Evolutionary conservation across 2,113 vertebrate genomes (phyloP).

Genomic region (Odobenus rosmarus): DNA sequence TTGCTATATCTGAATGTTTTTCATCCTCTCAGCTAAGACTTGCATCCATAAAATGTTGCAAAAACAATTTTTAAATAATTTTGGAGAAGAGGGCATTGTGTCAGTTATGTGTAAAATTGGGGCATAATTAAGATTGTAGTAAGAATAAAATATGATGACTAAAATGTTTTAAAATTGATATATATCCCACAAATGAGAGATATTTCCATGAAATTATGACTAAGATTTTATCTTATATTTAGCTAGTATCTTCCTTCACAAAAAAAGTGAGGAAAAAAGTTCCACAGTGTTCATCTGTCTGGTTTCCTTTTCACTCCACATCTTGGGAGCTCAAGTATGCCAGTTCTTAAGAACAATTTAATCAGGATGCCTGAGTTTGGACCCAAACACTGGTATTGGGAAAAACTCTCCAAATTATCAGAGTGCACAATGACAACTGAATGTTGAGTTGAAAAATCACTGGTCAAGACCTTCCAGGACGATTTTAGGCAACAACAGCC

Average conservation of each 20-base stretch:
- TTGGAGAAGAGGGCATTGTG: neutral
- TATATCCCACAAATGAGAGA: neutral
- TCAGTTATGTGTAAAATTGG: neutral
- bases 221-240: neutral
- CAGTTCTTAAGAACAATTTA: neutral
- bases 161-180: constrained; percentile 1
- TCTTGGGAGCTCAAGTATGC: neutral
- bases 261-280: too few species aligned
- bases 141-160: neutral
- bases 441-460: neutral
- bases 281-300: neutral
- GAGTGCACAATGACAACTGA: neutral
- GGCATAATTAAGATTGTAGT: neutral
- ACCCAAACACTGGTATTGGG: neutral
- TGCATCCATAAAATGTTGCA: neutral
- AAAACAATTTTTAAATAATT: neutral
- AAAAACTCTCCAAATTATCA: neutral
- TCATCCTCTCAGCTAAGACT: neutral
- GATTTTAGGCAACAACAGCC: neutral
- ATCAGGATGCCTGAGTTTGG: neutral
- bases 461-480: neutral
- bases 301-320: neutral
- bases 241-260: neutral
- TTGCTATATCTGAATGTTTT: neutral
- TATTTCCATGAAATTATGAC: neutral